Evolutionary conservation across 2,888 invertebrate species (phyloP), one percentile per base, ranked within the genome.

Genomic region (Cheiracanthium punctorium): DNA sequence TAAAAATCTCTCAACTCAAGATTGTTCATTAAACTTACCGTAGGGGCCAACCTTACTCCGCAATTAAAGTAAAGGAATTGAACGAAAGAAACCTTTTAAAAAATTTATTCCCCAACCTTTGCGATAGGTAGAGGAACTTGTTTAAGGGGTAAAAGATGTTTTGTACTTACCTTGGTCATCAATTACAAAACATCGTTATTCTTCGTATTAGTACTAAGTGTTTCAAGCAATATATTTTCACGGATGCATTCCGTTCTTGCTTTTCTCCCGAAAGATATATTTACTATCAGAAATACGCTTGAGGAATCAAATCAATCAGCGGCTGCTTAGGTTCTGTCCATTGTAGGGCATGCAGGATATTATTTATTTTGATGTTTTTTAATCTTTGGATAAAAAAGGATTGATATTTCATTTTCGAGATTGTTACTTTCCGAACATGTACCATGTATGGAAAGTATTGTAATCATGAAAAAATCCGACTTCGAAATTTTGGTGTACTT

Each of bases 41-140:
- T 65, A 41, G 32, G 14, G 64, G 30, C 43, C n/a, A 74, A 69
- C 73, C 84, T 48, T 65, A 67, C 67, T 79, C 69, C 29, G 67
- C 84, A 84, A 84, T 84, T 84, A 84, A 84, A 73, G 33, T 67
- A 28, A 43, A 84, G 32, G 74, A 79, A 74, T 67, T 69, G 69
- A 58, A 84, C 84, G 69, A 69, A 69, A 58, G 84, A 84, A 84
- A 79, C 84, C 84, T 84, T 84, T 84, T 84, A 84, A 84, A 84
- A 84, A 84, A 84, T 84, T 84, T 84, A 84, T 73, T n/a, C 28
- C 28, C 67, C 52, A 20, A 8, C 14, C 28, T 20, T 28, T 67
- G n/a, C 29, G 32, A 58, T 17, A 37, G 37, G 33, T 37, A 52
- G 17, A n/a, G n/a, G 20, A 37, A 70, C 37, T 48, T 29, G 79